Evolutionary conservation across 2,797 vertebrate genomes (phyloP), one percentile per base, ranked within the genome.

Genomic region (Furcifer pardalis): DNA sequence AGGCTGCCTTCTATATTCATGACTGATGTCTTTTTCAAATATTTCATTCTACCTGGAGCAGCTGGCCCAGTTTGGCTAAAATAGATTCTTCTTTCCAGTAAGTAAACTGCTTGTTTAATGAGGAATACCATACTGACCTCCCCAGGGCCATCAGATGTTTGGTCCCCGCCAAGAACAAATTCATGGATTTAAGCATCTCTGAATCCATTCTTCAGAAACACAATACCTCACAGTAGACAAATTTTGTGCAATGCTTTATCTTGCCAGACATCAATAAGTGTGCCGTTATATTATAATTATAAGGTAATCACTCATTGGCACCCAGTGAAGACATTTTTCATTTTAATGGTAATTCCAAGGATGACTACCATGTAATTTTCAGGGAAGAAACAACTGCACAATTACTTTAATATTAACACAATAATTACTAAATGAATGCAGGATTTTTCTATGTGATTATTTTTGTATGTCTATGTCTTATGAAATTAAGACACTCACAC

Each of bases 221-320:
- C 42, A 93, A 89, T 92, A 83, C 30, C 73, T 86, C 0, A 7
- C 86, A 93, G 71, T 89, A 42, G 87, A 89, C 83, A 85, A 88
- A 91, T 92, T 93, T 88, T 91, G 76, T 94, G 66, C 72, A 90
- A 83, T 86, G 81, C 52, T 92, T 94, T 93, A 95, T 94, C 89
- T 91, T 90, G 91, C 79, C 77, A 91, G 80, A 83, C 86, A 90
- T 79, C 89, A 95, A 93, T 94, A 93, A 93, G 84, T 88, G 84
- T 89, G 90, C 85, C 93, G 95, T 96, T 96, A 95, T 95, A 95
- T 92, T 93, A 91, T 94, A 95, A 96, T 96, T 96, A 95, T 93
- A 94, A 95, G 88, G 85, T 86, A 94, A 94, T 96, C 94, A 92
- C 93, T 95, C 94, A 92, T 87, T 95, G 94, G 93, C 92, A 94